phyloP scores from a whole-genome alignment of 2,797 vertebrate genomes.

The Carcharodon carcharias region DNA sequence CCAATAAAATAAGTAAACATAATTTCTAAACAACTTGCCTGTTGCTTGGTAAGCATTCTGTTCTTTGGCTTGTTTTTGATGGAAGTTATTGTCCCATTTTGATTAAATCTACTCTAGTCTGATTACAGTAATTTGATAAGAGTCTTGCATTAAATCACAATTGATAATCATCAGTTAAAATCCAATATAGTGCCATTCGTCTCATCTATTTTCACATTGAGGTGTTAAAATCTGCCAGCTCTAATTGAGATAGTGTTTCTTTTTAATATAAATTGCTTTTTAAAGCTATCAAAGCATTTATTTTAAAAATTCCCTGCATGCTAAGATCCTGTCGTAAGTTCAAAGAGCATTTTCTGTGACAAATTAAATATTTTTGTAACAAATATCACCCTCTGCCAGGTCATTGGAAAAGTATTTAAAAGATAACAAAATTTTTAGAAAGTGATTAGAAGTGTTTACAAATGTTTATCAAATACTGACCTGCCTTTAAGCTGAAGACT shows the following conservation, averaged over 20 bases:
- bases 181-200: background rate
- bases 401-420: too few relatives aligned
- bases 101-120: slow-evolving; percentile 64
- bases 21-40: too few relatives aligned
- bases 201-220: background rate
- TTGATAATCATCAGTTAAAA: background rate
- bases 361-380: too few relatives aligned
- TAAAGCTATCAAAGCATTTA: background rate
- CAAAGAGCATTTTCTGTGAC: too few relatives aligned
- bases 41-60: slow-evolving; percentile 80
- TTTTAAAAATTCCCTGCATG: too few relatives aligned
- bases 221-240: background rate
- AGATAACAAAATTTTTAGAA: too few relatives aligned
- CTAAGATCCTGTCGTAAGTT: too few relatives aligned
- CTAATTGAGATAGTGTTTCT: background rate
- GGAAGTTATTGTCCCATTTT: slow-evolving; percentile 72
- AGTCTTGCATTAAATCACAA: background rate
- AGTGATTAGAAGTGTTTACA: too few relatives aligned
- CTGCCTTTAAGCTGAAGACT: too few relatives aligned
- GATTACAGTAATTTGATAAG: slow-evolving; percentile 77
- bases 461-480: too few relatives aligned
- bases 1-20: too few relatives aligned
- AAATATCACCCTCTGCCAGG: too few relatives aligned
- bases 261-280: background rate
- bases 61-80: slow-evolving; percentile 62